Evolutionary conservation across 2,797 vertebrate species (phyloP), one percentile per base, ranked within the genome.

Genomic region (Amniataba percoides): DNA sequence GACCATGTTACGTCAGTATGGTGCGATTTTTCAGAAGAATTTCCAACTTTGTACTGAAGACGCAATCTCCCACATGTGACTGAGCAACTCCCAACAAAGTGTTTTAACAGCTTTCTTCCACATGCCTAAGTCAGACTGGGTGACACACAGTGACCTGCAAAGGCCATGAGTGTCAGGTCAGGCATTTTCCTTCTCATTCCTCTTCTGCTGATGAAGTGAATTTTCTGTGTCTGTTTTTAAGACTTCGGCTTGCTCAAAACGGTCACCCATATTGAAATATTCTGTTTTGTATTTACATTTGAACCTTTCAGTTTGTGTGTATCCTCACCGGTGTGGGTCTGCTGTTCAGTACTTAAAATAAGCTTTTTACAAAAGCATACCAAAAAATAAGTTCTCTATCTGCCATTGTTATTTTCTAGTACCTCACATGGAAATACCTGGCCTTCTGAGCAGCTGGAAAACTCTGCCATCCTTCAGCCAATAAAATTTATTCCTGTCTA

Each of bases 71-170:
- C 49, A 69, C 81, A 56, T 74, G 58, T 52, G 63, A 85, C 58
- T 51, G 63, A 6, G 19, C 2, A 18, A 9, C 58, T 56, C 46
- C 52, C 11, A 53, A 40, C 16, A 55, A 56, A 71, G 60, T 57
- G 49, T 59, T 82, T 60, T 58, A 75, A n/a, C 73, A 69, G 71
- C 65, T 68, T 74, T 75, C 27, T 58, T 55, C 62, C 48, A 70
- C 65, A 74, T 75, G 45, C 25, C 15, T 42, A 16, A 45, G 61
- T 66, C 42, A 46, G 61, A 40, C 42, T 23, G 31, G 42, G 45
- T 55, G 72, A 25, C 67, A 53, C 45, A 51, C 49, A 14, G 62
- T 74, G 82, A 77, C 66, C 45, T 61, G 61, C 42, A 25, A 18
- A 48, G 59, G 52, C 40, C 63, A 36, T 2, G 61, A 70, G 43